Base-by-base conservation (phyloP, 2,797 vertebrate genomes). In the Muscicapa striata region DNA sequence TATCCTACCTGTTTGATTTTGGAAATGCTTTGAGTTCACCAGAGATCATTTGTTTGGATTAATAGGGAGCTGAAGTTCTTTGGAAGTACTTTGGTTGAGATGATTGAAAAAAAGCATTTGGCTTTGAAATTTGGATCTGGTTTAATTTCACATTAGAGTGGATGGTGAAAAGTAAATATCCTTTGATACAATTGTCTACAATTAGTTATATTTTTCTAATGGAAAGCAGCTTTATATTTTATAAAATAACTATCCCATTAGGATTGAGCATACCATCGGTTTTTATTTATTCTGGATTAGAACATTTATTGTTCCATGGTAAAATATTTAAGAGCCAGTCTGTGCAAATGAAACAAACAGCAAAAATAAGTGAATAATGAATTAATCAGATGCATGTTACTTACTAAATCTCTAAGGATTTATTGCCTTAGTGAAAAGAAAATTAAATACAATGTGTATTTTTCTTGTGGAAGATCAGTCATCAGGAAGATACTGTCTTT, bases 311-410 rank as follows among this genome's bases (percentile, higher is more conserved):
- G 38, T 94, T 45, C 41, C 14, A 20, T 49, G 16, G 32, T 92
- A 67, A 87, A 93, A 78, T 83, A 87, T 81, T 82, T 59, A 93
- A 70, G n/a, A 91, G 20, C 30, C 21, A 72, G 34, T 41, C 17
- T 55, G 43, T 74, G 49, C 46, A 92, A 91, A 75, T 75, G 69
- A 75, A 92, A 54, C 55, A 84, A 92, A 73, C 78, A 89, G 46
- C 58, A 68, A 91, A 93, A 89, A 94, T 46, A 91, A 74, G 69
- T 61, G 54, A 93, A 61, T 94, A 94, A 89, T 92, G 52, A 91
- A 95, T 90, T 91, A 86, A 94, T 88, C 69, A 85, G 69, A 81
- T 64, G 17, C 41, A 20, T 86, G 26, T 86, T 93, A 86, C 72
- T 94, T 87, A 36, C 66, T 93, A n/a, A 94, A 55, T 87, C 68